Percentiles rank a stretch among this genome's conserved stretches.
Conservation (phyloP, 1,140 invertebrate species). For the Frieseomelitta varia region DNA sequence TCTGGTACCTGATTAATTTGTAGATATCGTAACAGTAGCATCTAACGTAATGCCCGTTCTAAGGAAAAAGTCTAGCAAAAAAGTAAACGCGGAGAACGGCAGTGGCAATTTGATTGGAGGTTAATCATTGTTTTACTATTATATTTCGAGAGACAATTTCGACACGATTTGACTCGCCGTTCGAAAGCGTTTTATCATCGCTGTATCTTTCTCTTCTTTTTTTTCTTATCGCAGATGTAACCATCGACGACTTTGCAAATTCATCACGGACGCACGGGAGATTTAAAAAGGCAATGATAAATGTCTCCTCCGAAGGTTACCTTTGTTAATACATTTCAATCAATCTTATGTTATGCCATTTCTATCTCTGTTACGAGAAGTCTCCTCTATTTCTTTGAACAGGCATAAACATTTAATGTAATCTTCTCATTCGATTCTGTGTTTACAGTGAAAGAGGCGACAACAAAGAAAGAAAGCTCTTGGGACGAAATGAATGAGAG, state of each 20-base stretch:
- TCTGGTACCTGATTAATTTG: conserved; percentile 49
- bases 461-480: not conserved
- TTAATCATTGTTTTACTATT: conserved; percentile 40
- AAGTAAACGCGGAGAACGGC: conserved; percentile 3
- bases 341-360: not conserved
- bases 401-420: too few species aligned
- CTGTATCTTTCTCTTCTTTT: not conserved
- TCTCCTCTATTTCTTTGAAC: too few species aligned
- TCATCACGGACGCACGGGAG: conserved; percentile 42
- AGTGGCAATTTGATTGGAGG: conserved; percentile 47
- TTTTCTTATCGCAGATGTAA: conserved; percentile 43
- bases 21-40: conserved; percentile 3
- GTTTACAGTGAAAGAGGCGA: conserved; percentile 41
- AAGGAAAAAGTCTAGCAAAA: conserved; percentile 50
- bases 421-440: not conserved
- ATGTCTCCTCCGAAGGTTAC: conserved; percentile 54
- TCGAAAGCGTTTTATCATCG: not conserved
- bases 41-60: conserved; percentile 37
- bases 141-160: not conserved
- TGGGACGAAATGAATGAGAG: conserved; percentile 24
- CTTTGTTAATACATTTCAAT: conserved; percentile 7
- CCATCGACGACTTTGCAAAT: conserved; percentile 63
- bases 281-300: conserved; percentile 52
- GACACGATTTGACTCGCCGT: too few species aligned
- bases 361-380: not conserved